phyloP scores from a whole-genome alignment of 2,113 vertebrate species.

The Chaenocephalus aceratus region DNA sequence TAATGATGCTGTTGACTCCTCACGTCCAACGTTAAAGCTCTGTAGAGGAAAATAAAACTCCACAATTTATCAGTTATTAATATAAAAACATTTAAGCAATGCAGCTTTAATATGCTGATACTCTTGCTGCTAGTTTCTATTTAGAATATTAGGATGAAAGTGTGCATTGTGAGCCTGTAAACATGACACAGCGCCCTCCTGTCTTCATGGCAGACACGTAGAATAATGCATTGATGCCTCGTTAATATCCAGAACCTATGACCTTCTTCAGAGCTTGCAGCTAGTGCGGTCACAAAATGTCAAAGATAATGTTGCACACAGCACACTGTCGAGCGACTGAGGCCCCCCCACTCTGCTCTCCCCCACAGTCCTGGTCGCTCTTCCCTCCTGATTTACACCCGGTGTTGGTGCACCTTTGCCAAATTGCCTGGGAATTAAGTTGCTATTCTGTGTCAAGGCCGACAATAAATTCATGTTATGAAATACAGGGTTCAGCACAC shows the following conservation, averaged over 20 bases:
- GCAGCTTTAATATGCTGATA: background rate
- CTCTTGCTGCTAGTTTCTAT: background rate
- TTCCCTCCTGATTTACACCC: constrained; percentile 53
- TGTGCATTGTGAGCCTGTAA: background rate
- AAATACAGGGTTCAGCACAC: constrained; percentile 55
- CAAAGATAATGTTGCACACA: constrained; percentile 35
- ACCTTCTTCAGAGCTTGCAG: constrained; percentile 49
- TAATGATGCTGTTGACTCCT: no score
- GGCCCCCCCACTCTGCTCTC: background rate
- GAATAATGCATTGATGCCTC: constrained; percentile 34
- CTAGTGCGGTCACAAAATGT: constrained; percentile 42
- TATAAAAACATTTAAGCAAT: background rate
- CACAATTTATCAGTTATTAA: background rate
- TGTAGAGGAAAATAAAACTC: no score
- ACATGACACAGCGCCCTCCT: background rate
- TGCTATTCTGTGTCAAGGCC: constrained; percentile 56
- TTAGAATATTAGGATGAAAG: background rate
- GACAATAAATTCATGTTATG: constrained; percentile 70
- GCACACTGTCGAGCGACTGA: constrained; percentile 28
- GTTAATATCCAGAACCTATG: constrained; percentile 53
- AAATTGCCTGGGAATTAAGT: constrained; percentile 63
- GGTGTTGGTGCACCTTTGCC: constrained; percentile 14
- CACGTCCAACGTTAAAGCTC: no score
- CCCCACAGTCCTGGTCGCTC: constrained; percentile 11
- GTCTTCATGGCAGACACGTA: background rate